Evolutionary conservation across 2,113 vertebrate genomes (phyloP).

Genomic region (Aptenodytes patagonicus): DNA sequence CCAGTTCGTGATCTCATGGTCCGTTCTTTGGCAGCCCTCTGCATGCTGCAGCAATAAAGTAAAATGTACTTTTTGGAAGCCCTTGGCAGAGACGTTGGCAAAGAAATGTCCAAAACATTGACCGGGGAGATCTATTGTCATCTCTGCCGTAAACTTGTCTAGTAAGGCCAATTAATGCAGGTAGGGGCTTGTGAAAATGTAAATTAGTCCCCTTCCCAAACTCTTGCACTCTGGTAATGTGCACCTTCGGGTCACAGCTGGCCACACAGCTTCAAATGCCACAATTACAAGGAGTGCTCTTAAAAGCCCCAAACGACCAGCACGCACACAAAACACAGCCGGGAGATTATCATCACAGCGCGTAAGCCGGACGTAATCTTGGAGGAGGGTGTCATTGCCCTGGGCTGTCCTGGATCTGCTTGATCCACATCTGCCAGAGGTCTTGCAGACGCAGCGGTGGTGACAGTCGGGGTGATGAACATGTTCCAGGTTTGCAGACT

Average conservation of each 20-base stretch:
- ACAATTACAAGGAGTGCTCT: background rate
- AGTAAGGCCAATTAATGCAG: background rate
- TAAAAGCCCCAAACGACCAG: background rate
- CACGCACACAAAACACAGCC: background rate
- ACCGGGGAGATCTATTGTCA: background rate
- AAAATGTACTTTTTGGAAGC: constrained; percentile 18
- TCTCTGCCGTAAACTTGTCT: background rate
- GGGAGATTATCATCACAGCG: fast-evolving
- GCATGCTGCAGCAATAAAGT: background rate
- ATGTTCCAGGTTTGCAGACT: background rate
- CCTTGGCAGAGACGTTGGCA: background rate
- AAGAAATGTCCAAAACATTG: background rate
- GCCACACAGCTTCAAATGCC: background rate
- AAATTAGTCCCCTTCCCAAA: background rate
- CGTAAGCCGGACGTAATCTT: fast-evolving
- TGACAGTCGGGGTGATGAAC: fast-evolving
- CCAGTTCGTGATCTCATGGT: constrained; percentile 25
- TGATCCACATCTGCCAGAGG: fast-evolving
- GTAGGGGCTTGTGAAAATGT: background rate
- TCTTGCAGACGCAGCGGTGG: fast-evolving
- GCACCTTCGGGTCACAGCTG: background rate
- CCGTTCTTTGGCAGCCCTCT: constrained; percentile 17
- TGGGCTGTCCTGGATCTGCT: no score
- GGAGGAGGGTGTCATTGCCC: background rate
- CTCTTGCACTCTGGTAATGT: background rate